Base-by-base conservation (phyloP, 2,113 vertebrate species). In the Prionailurus viverrinus region DNA sequence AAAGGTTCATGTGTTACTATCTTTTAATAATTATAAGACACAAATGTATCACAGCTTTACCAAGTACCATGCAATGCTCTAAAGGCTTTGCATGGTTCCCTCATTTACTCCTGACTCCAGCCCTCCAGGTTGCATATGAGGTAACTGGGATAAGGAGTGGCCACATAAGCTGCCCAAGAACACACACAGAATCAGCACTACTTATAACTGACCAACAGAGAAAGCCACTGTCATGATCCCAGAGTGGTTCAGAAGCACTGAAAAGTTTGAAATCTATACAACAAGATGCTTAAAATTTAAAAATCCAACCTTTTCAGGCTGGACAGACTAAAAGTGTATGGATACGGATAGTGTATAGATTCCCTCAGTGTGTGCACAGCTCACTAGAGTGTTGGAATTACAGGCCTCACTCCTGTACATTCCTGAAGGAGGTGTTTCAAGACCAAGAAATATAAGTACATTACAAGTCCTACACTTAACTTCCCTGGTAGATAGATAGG, bases 221-320 rank as follows among this genome's bases (percentile, higher is more conserved):
- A 89, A 25, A 71, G 48, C 69, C 48, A 58, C 36, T 81, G n/a
- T n/a, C 45, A 19, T 4, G 31, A 84, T 63, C 41, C 36, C 1
- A 18, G 31, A 88, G 41, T 41, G 65, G 29, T 53, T 78, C 81
- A 45, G 27, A 74, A 65, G 48, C 33, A 48, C n/a, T 1, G 8
- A 33, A 48, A 78, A 48, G 27, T 78, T 78, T 78, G 41, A 78
- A 31, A 78, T 15, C 45, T 78, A 31, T 10, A 31, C 33, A 23
- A 91, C 48, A 81, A 65, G 29, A 88, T 83, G 31, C 65, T 85
- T 94, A 68, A 63, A 88, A n/a, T 89, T 73, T 74, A 48, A 51
- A 94, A 85, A 51, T 74, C 31, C 51, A 87, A 66, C 16, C 3
- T 61, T 90, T 94, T 88, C 51, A 80, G 12, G 3, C 63, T 80